Evolutionary conservation across 35 echinoderm and acorn worm species (phyloP).

Genomic region (Stichopus chloronotus): DNA sequence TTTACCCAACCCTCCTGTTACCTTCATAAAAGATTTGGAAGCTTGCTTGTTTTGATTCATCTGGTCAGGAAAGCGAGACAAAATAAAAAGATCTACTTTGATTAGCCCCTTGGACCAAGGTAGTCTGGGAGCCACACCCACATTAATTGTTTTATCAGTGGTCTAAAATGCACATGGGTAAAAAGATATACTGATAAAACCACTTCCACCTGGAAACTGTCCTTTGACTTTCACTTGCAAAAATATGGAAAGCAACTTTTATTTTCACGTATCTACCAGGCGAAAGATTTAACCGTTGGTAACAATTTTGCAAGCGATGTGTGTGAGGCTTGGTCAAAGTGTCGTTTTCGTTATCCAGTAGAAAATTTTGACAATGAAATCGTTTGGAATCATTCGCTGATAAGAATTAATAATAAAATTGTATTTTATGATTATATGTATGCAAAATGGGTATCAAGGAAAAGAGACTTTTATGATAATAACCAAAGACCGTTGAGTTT

Average conservation of each 20-base stretch:
- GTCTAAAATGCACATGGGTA: no score
- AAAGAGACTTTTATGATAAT: background rate
- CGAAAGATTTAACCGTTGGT: background rate
- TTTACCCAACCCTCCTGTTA: background rate
- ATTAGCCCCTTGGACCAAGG: no score
- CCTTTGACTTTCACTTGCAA: no score
- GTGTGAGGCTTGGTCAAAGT: background rate
- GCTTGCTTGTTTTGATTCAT: background rate
- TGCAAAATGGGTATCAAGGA: background rate
- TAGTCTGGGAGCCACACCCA: no score
- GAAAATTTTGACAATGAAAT: constrained; percentile 1
- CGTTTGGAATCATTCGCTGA: background rate
- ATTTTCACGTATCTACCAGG: background rate
- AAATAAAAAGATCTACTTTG: background rate
- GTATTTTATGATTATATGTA: background rate
- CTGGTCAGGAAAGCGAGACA: background rate
- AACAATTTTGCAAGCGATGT: background rate
- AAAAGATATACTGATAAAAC: no score
- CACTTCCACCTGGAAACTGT: no score
- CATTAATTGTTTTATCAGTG: no score
- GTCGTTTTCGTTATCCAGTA: background rate
- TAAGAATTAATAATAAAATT: constrained; percentile 9
- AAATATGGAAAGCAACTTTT: no score
- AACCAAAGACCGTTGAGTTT: constrained; percentile 5
- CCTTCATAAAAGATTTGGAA: background rate